Evolutionary conservation across 2,888 invertebrate genomes (phyloP).

Genomic region (Alentia gelatinosa): DNA sequence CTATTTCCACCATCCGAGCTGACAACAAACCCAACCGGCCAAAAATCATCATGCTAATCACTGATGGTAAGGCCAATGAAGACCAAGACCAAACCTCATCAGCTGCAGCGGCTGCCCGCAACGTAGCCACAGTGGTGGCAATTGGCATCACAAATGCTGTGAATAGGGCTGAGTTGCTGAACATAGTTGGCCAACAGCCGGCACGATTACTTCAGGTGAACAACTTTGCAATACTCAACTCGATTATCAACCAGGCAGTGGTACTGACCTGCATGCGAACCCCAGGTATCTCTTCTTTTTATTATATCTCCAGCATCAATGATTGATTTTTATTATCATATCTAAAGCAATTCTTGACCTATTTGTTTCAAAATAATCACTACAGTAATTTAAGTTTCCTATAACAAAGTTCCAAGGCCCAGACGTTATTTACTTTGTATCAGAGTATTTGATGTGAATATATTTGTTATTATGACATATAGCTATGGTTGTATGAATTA

Average conservation of each 20-base stretch:
- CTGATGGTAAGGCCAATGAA: conserved; percentile 14
- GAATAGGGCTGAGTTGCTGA: background rate
- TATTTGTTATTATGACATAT: too few species aligned
- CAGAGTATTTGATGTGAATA: too few species aligned
- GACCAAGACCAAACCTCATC: background rate
- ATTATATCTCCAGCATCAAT: too few species aligned
- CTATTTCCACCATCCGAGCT: background rate
- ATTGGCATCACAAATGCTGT: background rate
- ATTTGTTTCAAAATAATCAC: too few species aligned
- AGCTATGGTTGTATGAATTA: too few species aligned
- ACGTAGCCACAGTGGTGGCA: background rate
- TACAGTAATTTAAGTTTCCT: too few species aligned
- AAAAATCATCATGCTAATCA: background rate
- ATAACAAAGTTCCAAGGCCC: too few species aligned
- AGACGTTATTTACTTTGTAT: too few species aligned
- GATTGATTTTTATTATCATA: too few species aligned
- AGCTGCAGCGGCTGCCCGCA: background rate
- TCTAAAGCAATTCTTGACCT: too few species aligned
- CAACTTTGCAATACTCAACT: background rate
- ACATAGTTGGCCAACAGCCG: background rate
- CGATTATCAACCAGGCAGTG: background rate
- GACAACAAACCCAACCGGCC: background rate
- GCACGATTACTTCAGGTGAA: background rate
- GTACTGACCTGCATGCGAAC: background rate
- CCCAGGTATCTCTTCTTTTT: too few species aligned